These are phyloP conservation scores for Dorcus parallelipipedus DNA, from an alignment of 2,888 invertebrate genomes.

Conservation along the genomic window DNA sequence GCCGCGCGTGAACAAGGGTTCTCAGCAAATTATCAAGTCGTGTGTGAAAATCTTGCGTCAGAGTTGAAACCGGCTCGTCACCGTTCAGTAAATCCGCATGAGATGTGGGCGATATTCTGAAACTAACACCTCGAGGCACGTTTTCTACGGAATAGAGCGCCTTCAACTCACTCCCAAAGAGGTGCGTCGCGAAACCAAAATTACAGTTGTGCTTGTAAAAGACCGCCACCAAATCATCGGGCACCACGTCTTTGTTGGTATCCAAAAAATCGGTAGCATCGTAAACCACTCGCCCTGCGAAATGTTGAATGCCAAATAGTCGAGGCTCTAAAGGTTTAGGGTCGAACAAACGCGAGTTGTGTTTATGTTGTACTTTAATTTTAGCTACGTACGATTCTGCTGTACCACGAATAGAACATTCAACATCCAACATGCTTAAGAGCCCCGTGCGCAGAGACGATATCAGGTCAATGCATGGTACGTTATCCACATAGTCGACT, in stretches of 20 bases:
- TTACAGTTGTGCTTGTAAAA: conserved; percentile 91
- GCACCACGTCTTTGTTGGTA: conserved; percentile 88
- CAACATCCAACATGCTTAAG: conserved; percentile 87
- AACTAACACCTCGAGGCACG: conserved; percentile 74
- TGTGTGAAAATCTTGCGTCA: conserved; percentile 94
- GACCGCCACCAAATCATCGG: conserved; percentile 87
- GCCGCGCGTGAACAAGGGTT: conserved; percentile 87
- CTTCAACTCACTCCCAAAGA: conserved; percentile 92
- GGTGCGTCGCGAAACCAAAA: conserved; percentile 94
- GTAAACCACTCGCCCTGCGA: conserved; percentile 81
- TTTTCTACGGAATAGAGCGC: conserved; percentile 71
- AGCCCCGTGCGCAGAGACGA: conserved; percentile 89
- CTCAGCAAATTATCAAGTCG: conserved; percentile 87
- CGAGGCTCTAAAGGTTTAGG: conserved; percentile 75
- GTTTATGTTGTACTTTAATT: conserved; percentile 76
- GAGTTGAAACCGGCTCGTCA: conserved; percentile 80
- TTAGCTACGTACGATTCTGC: conserved; percentile 79
- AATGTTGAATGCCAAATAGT: conserved; percentile 88
- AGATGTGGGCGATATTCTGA: conserved; percentile 86
- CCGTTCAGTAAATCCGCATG: conserved; percentile 79
- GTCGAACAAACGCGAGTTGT: conserved; percentile 78
- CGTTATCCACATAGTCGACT: conserved; percentile 92
- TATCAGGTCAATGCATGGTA: conserved; percentile 92
- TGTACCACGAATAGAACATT: conserved; percentile 79
- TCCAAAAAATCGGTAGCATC: conserved; percentile 87